These are phyloP conservation scores for Eilema griseolum DNA, from an alignment of 2,888 invertebrate genomes.

Conservation along the genomic window DNA sequence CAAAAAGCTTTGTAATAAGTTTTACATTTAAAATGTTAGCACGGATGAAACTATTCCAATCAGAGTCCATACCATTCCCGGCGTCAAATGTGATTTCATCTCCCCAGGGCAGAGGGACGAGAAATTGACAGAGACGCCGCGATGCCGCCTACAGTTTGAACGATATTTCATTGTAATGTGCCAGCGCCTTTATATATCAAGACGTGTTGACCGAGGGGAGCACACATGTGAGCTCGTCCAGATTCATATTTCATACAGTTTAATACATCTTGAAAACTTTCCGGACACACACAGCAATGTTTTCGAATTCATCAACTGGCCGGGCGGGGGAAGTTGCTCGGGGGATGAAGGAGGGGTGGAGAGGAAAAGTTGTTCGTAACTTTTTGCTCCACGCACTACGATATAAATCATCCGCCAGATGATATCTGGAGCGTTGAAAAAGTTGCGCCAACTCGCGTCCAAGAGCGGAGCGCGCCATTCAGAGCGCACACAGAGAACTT, in stretches of 20 bases:
- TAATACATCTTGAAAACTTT: constrained; percentile 49
- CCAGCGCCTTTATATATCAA: constrained; percentile 6
- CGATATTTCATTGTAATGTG: constrained; percentile 1
- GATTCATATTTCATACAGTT: constrained; percentile 54
- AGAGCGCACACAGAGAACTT: constrained; percentile 24
- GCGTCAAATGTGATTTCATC: not conserved
- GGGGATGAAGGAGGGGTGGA: not conserved
- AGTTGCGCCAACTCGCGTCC: constrained; percentile 39
- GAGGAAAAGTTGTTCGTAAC: constrained; percentile 31
- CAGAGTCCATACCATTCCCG: not conserved
- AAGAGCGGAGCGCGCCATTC: constrained; percentile 16
- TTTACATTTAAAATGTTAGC: not conserved
- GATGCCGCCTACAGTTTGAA: not conserved
- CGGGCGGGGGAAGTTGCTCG: not conserved
- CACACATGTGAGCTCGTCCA: constrained; percentile 32
- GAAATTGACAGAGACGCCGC: not conserved
- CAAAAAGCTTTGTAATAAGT: not conserved
- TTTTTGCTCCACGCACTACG: constrained; percentile 56
- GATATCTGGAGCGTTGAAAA: constrained; percentile 56
- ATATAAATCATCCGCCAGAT: constrained; percentile 56
- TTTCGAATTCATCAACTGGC: constrained; percentile 47
- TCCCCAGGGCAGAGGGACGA: not conserved
- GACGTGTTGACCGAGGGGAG: constrained; percentile 8
- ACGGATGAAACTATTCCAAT: not conserved
- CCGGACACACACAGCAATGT: constrained; percentile 24